Conservation (phyloP, 2,113 vertebrate species). For the Sinocyclocheilus rhinocerous region DNA sequence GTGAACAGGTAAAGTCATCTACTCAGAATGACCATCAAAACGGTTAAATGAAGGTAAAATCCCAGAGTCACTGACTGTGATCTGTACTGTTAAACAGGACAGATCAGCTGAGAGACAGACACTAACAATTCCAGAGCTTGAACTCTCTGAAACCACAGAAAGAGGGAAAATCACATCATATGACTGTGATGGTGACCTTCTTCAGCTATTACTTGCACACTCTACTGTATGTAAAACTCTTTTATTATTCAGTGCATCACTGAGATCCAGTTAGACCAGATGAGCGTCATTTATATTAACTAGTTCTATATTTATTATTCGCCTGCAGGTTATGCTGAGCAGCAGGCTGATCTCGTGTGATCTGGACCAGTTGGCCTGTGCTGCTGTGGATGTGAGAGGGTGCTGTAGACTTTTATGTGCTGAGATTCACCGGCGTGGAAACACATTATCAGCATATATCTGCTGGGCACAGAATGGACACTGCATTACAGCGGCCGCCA, state of each 20-base stretch:
- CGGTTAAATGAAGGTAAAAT: background rate
- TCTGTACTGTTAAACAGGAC: background rate
- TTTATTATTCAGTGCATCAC: background rate
- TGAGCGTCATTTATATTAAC: background rate
- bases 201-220: background rate
- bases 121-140: background rate
- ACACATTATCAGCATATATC: slow-evolving; percentile 29
- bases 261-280: background rate
- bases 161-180: background rate
- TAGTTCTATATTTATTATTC: background rate
- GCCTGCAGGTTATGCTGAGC: background rate
- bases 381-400: slow-evolving; percentile 17
- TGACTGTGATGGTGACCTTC: background rate
- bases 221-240: background rate
- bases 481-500: slow-evolving; percentile 13
- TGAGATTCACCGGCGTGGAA: slow-evolving; percentile 29
- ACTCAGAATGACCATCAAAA: background rate
- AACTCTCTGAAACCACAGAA: background rate
- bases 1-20: background rate
- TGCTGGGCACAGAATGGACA: slow-evolving; percentile 11
- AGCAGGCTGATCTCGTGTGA: background rate
- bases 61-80: no score
- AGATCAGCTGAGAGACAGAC: background rate
- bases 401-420: slow-evolving; percentile 31
- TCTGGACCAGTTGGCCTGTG: background rate